Evolutionary conservation across 92 coral and sea anemone species (phyloP).

Genomic region (Scolanthus callimorphus): DNA sequence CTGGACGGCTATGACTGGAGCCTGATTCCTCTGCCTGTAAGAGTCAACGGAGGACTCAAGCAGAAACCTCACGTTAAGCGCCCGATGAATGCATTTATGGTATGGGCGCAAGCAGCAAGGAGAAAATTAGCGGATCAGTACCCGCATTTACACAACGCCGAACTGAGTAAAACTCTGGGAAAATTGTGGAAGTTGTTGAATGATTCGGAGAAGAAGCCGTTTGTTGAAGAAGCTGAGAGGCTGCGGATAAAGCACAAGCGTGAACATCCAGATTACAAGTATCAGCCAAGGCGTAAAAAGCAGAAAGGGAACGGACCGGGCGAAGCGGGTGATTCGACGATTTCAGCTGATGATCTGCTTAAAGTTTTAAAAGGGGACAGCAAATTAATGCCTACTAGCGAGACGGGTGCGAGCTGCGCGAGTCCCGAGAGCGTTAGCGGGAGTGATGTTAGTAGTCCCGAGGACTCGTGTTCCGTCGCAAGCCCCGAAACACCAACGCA

Average conservation of each 20-base stretch:
- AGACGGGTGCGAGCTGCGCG: constrained; percentile 67
- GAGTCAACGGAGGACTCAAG: constrained; percentile 95
- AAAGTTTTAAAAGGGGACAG: constrained; percentile 92
- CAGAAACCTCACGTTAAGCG: constrained; percentile 98
- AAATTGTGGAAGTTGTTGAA: constrained; percentile 96
- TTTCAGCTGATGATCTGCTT: constrained; percentile 97
- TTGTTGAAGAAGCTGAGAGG: constrained; percentile 97
- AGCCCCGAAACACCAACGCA: constrained; percentile 67
- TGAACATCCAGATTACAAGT: constrained; percentile 98
- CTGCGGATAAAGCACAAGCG: constrained; percentile 93
- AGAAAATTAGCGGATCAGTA: constrained; percentile 98
- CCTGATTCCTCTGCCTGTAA: constrained; percentile 93
- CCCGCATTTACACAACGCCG: constrained; percentile 99
- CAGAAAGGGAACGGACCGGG: constrained; percentile 86
- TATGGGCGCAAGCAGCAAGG: constrained; percentile 99
- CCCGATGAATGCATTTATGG: constrained; percentile 99
- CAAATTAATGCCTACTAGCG: constrained; percentile 56
- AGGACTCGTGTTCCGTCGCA: constrained; percentile 53
- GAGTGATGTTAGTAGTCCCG: constrained; percentile 81
- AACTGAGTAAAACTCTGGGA: constrained; percentile 95
- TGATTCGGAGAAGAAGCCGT: constrained; percentile 98
- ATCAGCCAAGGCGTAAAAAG: constrained; percentile 94
- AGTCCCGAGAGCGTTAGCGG: constrained; percentile 89
- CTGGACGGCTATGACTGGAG: constrained; percentile 99
- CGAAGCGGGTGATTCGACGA: constrained; percentile 88